phyloP scores from a whole-genome alignment of 1,140 invertebrate species.

The Amphibalanus amphitrite region DNA sequence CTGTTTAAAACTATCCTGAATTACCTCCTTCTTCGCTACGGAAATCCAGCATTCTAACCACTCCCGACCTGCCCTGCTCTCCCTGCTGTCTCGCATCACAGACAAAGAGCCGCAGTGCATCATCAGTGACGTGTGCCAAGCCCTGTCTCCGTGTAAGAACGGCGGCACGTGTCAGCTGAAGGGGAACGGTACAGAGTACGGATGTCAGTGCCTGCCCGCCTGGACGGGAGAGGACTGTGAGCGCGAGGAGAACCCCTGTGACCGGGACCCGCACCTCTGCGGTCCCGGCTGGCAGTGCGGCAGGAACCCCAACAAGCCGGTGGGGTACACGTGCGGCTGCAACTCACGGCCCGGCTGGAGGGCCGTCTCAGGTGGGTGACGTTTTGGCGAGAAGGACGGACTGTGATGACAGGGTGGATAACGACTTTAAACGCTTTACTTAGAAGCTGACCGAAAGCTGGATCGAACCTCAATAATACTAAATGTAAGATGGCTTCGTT shows the following conservation, averaged over 20 bases:
- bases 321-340: background rate
- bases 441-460: no score
- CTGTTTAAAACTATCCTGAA: no score
- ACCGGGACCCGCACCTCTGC: background rate
- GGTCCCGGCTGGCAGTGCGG: background rate
- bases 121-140: background rate
- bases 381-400: no score
- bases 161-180: background rate
- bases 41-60: no score
- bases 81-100: background rate
- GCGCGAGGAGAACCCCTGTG: background rate
- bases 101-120: background rate
- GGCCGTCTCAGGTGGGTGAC: background rate
- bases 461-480: no score
- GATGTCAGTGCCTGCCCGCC: background rate
- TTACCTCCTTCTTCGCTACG: no score
- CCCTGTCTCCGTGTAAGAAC: background rate
- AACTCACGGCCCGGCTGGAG: background rate
- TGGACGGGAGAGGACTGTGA: background rate
- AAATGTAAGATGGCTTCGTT: no score
- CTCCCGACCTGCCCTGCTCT: no score
- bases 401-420: no score
- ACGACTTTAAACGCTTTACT: no score
- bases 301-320: background rate
- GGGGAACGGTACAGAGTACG: background rate